Evolutionary conservation across 2,113 vertebrate species (phyloP).

Genomic region (Ciconia stormi): DNA sequence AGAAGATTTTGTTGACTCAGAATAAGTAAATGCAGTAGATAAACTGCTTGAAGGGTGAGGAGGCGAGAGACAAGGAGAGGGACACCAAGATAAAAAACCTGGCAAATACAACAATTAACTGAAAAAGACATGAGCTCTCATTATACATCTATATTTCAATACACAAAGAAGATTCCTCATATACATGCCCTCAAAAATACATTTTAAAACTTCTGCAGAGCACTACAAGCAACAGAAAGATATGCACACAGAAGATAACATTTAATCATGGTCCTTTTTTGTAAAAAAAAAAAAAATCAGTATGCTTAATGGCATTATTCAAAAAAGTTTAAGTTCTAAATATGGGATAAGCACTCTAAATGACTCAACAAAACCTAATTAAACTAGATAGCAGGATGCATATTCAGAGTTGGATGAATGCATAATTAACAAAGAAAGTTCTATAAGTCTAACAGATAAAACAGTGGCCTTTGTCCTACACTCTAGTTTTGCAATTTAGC

Average conservation of each 20-base stretch:
- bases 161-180: neutral
- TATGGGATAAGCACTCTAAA: neutral
- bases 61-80: neutral
- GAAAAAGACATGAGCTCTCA: neutral
- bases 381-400: constrained; percentile 8
- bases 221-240: neutral
- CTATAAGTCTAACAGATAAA: constrained; percentile 21
- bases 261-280: neutral
- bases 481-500: neutral
- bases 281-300: neutral
- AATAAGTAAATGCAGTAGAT: neutral
- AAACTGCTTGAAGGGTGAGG: neutral
- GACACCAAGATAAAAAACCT: neutral
- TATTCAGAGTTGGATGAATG: constrained; percentile 11
- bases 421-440: constrained; percentile 53
- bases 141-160: neutral
- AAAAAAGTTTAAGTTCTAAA: constrained; percentile 23
- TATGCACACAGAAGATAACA: neutral
- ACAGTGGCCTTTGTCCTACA: constrained; percentile 32
- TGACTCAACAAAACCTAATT: constrained; percentile 20
- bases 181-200: neutral
- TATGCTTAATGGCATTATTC: neutral
- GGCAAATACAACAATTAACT: neutral
- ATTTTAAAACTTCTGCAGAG: neutral
- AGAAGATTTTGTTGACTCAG: neutral